Percentiles rank a stretch among this genome's conserved stretches.
Conservation (phyloP, 2,888 invertebrate species). For the Amblyjoppa proteus region DNA sequence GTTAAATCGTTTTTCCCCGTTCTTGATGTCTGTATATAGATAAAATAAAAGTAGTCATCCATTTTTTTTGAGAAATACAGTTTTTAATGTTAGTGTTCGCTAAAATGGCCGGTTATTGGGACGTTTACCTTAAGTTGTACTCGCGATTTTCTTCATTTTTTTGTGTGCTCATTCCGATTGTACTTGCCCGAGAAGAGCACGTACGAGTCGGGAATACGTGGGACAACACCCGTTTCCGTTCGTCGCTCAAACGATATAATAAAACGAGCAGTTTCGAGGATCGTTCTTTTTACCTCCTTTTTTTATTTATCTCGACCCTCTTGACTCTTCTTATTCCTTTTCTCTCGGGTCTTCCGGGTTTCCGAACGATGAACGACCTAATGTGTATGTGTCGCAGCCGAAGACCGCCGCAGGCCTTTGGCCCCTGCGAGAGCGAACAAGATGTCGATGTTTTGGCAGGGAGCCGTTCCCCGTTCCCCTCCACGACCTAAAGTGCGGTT, state of each 20-base stretch:
- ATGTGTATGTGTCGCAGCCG: constrained; percentile 1
- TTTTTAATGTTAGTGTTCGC: too few species aligned
- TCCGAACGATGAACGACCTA: constrained; percentile 1
- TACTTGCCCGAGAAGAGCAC: not conserved
- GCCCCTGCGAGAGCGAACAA: constrained; percentile 43
- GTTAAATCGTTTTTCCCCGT: too few species aligned
- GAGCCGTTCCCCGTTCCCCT: constrained; percentile 37
- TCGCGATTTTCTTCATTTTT: not conserved
- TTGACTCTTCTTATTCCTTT: not conserved
- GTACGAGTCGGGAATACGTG: not conserved
- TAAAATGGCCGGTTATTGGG: too few species aligned
- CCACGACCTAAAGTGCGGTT: constrained; percentile 50
- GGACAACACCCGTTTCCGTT: constrained; percentile 7
- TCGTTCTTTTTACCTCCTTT: not conserved
- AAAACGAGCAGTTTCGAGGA: not conserved
- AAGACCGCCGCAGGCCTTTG: constrained; percentile 22
- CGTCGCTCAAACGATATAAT: not conserved
- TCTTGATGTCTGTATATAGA: too few species aligned
- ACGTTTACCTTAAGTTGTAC: not conserved
- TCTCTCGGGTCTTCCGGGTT: not conserved
- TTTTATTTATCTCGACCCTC: constrained; percentile 20
- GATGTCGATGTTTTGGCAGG: constrained; percentile 59
- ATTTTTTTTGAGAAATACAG: too few species aligned
- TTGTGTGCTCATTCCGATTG: not conserved
- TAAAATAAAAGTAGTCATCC: too few species aligned